Percentiles rank a stretch among this genome's conserved stretches.
phyloP scores from a whole-genome alignment of 2,113 vertebrate genomes.

The Pantherophis guttatus region DNA sequence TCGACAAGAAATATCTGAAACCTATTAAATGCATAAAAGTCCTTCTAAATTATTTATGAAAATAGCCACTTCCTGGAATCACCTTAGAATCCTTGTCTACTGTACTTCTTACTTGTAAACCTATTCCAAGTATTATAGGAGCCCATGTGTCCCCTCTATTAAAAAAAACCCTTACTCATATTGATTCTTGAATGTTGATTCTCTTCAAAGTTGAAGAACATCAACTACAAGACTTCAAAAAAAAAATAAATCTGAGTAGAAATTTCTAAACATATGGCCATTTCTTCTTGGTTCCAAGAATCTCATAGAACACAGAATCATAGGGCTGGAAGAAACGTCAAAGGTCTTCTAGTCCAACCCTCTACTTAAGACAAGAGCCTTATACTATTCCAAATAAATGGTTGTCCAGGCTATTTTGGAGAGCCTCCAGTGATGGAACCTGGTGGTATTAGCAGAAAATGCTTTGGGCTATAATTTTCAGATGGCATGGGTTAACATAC shows the following conservation, averaged over 20 bases:
- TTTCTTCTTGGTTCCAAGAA: background rate
- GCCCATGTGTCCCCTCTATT: background rate
- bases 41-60: constrained; percentile 60
- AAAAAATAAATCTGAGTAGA: background rate
- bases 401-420: no score
- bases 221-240: background rate
- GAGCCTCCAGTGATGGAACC: no score
- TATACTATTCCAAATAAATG: no score
- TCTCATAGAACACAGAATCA: background rate
- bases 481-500: no score
- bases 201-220: background rate
- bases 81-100: constrained; percentile 27
- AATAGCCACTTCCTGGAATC: constrained; percentile 53
- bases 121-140: background rate
- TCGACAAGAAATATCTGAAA: constrained; percentile 47
- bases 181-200: background rate
- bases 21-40: constrained; percentile 31
- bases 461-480: no score
- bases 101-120: background rate
- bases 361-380: no score
- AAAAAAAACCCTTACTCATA: background rate
- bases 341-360: no score
- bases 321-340: no score
- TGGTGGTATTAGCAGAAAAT: no score
- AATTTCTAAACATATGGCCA: background rate